phyloP scores from a whole-genome alignment of 2,113 vertebrate genomes.

The Cyanocitta stelleri region DNA sequence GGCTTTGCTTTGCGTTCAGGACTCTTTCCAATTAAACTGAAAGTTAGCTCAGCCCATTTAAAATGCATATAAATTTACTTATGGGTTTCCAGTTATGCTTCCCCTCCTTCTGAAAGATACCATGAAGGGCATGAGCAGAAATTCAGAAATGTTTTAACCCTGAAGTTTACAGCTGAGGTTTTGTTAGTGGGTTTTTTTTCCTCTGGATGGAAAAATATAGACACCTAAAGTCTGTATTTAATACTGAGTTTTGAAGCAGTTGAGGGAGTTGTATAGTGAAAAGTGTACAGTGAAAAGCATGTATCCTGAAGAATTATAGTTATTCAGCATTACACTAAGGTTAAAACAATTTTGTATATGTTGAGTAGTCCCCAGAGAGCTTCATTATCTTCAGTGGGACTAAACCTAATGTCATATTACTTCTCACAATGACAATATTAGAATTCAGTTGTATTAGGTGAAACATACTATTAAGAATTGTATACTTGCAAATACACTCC shows the following conservation, averaged over 20 bases:
- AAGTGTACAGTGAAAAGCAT: not conserved
- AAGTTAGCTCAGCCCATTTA: conserved; percentile 27
- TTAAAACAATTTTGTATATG: not conserved
- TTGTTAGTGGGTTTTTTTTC: not conserved
- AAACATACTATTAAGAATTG: not conserved
- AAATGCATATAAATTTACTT: conserved; percentile 41
- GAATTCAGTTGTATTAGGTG: not conserved
- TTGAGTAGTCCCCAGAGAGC: not conserved
- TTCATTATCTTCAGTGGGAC: not conserved
- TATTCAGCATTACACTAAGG: not conserved
- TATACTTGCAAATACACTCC: not conserved
- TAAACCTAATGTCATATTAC: not conserved
- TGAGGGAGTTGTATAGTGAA: not conserved
- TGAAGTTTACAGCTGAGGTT: not conserved
- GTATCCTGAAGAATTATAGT: not conserved
- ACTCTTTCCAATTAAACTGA: conserved; percentile 44
- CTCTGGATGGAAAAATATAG: not conserved
- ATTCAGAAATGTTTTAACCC: not conserved
- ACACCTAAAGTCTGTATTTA: not conserved
- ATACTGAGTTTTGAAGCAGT: not conserved
- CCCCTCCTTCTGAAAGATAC: conserved; percentile 10
- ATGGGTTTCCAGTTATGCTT: not conserved
- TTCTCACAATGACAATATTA: not conserved
- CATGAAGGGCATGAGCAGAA: conserved; percentile 32
- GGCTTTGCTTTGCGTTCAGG: conserved; percentile 27